Conservation (phyloP, 2,888 invertebrate genomes). For the Pheosia tremula region DNA sequence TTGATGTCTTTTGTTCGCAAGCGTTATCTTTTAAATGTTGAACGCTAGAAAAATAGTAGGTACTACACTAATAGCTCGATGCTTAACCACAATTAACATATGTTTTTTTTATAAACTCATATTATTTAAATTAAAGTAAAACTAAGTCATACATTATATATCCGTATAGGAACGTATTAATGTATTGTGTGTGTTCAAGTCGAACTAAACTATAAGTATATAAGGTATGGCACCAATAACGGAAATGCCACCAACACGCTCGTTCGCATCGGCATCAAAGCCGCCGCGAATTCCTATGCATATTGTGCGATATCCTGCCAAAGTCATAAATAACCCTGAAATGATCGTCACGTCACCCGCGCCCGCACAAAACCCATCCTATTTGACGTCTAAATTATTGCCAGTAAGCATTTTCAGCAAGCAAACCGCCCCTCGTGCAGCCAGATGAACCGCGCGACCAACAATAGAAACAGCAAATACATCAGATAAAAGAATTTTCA, state of each 20-base stretch:
- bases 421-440: slow-evolving; percentile 69
- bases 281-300: slow-evolving; percentile 72
- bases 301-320: slow-evolving; percentile 72
- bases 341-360: slow-evolving; percentile 71
- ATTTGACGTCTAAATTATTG: slow-evolving; percentile 85
- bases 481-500: slow-evolving; percentile 85
- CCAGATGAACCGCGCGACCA: slow-evolving; percentile 73
- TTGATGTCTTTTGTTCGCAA: slow-evolving; percentile 65
- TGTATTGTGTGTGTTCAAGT: too few relatives aligned
- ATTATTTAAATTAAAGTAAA: too few relatives aligned
- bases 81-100: too few relatives aligned
- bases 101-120: not conserved
- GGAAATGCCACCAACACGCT: slow-evolving; percentile 79
- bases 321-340: slow-evolving; percentile 81
- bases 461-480: slow-evolving; percentile 81
- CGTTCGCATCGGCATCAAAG: slow-evolving; percentile 64
- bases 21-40: not conserved
- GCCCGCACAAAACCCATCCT: slow-evolving; percentile 65
- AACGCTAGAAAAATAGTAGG: not conserved
- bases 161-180: too few relatives aligned
- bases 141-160: too few relatives aligned
- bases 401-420: slow-evolving; percentile 73
- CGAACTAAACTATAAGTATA: not conserved
- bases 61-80: not conserved
- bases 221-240: slow-evolving; percentile 51